A percentile compares a stretch with the other conserved stretches of the same genome.
These are phyloP conservation scores for Balanococcus diminutus DNA, from an alignment of 2,888 invertebrate species.

Conservation along the genomic window DNA sequence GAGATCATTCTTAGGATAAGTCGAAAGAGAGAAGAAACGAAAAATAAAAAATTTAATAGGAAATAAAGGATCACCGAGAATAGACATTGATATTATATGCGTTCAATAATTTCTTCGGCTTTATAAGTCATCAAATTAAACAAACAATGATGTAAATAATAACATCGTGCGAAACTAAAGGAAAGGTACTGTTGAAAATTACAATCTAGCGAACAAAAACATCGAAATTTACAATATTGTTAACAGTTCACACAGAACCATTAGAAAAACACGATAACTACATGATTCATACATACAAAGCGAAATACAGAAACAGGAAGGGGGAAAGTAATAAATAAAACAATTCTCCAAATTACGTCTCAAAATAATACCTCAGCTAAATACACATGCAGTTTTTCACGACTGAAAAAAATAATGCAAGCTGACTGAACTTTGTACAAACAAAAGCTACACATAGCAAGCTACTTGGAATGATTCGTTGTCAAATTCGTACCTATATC, in stretches of 20 bases:
- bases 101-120: not conserved
- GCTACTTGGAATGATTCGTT: conserved; percentile 12
- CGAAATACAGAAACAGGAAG: not conserved
- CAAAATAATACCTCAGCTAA: not conserved
- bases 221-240: not conserved
- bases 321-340: not conserved
- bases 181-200: not conserved
- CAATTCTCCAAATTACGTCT: not conserved
- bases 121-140: not conserved
- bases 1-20: too few species aligned
- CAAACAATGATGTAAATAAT: not conserved
- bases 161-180: not conserved
- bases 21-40: not conserved
- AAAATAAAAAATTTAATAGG: not conserved
- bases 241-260: not conserved
- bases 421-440: not conserved
- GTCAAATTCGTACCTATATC: conserved; percentile 67
- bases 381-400: not conserved
- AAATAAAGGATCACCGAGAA: not conserved
- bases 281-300: not conserved
- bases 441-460: conserved; percentile 15
- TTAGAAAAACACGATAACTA: not conserved
- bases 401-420: not conserved
- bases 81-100: not conserved
- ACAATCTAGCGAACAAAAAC: not conserved